A percentile compares a stretch with the other conserved stretches of the same genome.
Conservation (phyloP, 37 sponge, comb jelly and placozoan genomes). For the Lycopodina hypogea region DNA sequence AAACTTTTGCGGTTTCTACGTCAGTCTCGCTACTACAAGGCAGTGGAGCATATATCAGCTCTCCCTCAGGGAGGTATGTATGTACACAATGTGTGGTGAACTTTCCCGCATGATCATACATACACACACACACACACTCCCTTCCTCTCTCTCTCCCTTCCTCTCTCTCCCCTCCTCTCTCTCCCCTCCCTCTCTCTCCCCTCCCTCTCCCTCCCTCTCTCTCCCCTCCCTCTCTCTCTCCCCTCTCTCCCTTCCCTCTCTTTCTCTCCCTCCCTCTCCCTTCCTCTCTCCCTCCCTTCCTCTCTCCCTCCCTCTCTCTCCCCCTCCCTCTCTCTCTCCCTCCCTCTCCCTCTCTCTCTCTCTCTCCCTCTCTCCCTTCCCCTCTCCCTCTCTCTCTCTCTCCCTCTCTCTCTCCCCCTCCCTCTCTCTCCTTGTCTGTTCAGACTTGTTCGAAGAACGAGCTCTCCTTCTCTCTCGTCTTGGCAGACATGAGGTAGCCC, state of each 20-base stretch:
- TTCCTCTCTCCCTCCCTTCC: not conserved
- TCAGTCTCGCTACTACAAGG: slow-evolving; percentile 62
- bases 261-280: no score
- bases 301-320: not conserved
- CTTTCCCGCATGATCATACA: no score
- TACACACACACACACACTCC: no score
- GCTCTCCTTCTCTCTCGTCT: slow-evolving; percentile 81
- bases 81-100: not conserved
- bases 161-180: no score
- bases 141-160: no score
- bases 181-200: no score
- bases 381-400: not conserved
- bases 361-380: not conserved
- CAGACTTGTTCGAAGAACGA: slow-evolving; percentile 82
- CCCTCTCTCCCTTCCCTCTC: no score
- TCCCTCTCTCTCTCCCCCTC: not conserved
- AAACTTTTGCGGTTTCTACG: slow-evolving; percentile 73
- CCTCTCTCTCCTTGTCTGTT: not conserved
- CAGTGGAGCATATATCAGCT: slow-evolving; percentile 56
- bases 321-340: not conserved
- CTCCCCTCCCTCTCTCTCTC: no score
- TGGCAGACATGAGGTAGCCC: slow-evolving; percentile 78
- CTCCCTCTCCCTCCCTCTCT: no score
- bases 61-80: slow-evolving; percentile 71
- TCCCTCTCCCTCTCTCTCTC: not conserved